Conservation (phyloP, 37 sponge, comb jelly and placozoan species). For the Cladorhizidae sp. region DNA sequence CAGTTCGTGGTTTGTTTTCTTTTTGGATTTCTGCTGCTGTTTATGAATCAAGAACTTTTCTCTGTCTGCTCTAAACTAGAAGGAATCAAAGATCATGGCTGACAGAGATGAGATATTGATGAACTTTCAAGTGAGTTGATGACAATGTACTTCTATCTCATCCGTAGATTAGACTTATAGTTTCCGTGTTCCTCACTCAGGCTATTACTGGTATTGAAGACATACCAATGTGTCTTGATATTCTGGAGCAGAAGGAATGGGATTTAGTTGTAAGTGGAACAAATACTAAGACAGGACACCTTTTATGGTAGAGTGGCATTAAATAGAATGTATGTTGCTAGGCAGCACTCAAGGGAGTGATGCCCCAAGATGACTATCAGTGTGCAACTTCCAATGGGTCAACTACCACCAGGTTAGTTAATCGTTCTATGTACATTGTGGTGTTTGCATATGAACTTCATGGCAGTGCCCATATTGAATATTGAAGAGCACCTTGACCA, state of each 20-base stretch:
- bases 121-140: conserved; percentile 60
- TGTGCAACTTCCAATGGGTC: background rate
- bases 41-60: too few relatives aligned
- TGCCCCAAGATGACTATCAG: conserved; percentile 50
- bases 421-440: background rate
- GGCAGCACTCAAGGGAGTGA: conserved; percentile 59
- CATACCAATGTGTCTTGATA: conserved; percentile 62
- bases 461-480: too few relatives aligned
- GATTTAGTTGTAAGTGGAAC: conserved; percentile 66
- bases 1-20: too few relatives aligned
- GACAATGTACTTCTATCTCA: background rate
- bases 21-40: too few relatives aligned
- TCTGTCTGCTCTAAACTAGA: too few relatives aligned
- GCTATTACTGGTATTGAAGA: conserved; percentile 90
- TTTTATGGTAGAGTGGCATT: background rate
- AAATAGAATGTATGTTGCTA: conserved; percentile 8
- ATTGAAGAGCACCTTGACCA: too few relatives aligned
- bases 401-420: conserved; percentile 8
- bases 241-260: conserved; percentile 86
- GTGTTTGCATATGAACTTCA: background rate
- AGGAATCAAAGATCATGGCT: conserved; percentile 46
- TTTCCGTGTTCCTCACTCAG: conserved; percentile 24
- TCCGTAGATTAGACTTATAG: background rate
- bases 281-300: background rate
- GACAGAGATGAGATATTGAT: conserved; percentile 57